These are phyloP conservation scores for Drosophila tripunctata DNA, from an alignment of 2,888 invertebrate genomes.

Conservation along the genomic window DNA sequence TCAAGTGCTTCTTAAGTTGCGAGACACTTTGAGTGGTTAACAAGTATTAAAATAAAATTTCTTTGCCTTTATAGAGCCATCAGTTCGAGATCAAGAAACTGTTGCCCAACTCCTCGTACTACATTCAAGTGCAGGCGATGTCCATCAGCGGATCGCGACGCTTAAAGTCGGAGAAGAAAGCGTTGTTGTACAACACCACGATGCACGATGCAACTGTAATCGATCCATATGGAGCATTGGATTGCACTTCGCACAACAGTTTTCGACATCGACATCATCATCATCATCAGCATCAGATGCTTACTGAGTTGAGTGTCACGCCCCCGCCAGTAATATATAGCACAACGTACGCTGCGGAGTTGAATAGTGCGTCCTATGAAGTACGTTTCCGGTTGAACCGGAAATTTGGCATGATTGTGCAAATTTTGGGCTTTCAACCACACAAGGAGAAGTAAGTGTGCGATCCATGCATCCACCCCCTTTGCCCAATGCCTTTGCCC, in stretches of 20 bases:
- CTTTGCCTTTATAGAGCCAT: slow-evolving; percentile 84
- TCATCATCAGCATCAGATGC: neutral
- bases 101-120: slow-evolving; percentile 89
- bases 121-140: slow-evolving; percentile 91
- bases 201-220: slow-evolving; percentile 42
- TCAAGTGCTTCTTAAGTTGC: too few species aligned
- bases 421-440: slow-evolving; percentile 81
- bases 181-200: slow-evolving; percentile 90
- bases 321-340: too few species aligned
- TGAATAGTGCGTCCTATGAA: slow-evolving; percentile 59
- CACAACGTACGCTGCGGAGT: slow-evolving; percentile 18
- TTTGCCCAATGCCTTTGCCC: neutral
- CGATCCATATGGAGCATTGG: slow-evolving; percentile 51
- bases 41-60: too few species aligned
- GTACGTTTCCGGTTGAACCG: slow-evolving; percentile 82
- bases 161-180: slow-evolving; percentile 89
- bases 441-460: slow-evolving; percentile 81
- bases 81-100: slow-evolving; percentile 88
- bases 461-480: neutral
- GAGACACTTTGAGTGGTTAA: too few species aligned
- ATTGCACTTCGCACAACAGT: slow-evolving; percentile 56
- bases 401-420: slow-evolving; percentile 83
- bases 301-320: too few species aligned
- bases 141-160: slow-evolving; percentile 88
- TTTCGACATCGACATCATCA: slow-evolving; percentile 58